Conservation (phyloP, 2,888 invertebrate species). For the Eilema sororculum region DNA sequence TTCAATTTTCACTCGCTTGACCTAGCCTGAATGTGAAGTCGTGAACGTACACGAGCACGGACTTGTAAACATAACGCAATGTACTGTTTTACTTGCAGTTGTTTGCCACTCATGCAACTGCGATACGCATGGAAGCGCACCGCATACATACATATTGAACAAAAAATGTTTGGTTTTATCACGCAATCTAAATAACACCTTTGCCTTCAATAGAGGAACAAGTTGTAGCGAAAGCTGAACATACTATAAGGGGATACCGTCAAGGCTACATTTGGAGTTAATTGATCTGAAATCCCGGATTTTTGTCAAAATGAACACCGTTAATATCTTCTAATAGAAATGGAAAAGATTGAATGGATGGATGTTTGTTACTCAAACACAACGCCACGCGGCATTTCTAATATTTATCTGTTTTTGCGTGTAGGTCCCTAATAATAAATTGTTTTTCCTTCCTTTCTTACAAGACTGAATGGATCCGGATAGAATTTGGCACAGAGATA, state of each 20-base stretch:
- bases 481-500: background rate
- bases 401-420: no score
- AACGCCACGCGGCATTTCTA: no score
- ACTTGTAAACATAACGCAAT: conserved; percentile 49
- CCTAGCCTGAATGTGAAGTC: conserved; percentile 64
- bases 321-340: background rate
- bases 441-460: no score
- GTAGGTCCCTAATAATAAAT: no score
- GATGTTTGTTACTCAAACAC: background rate
- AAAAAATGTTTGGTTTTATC: conserved; percentile 39
- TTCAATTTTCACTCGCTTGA: conserved; percentile 65
- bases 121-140: conserved; percentile 49
- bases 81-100: conserved; percentile 54
- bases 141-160: conserved; percentile 47
- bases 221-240: background rate
- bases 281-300: background rate
- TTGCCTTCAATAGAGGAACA: conserved; percentile 12
- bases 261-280: conserved; percentile 1
- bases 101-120: conserved; percentile 51
- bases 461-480: no score
- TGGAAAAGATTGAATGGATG: background rate
- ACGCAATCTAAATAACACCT: conserved; percentile 30
- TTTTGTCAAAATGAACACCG: background rate
- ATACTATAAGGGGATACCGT: background rate
- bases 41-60: conserved; percentile 52